Conservation (phyloP, 2,113 vertebrate species). For the Raja brachyura region DNA sequence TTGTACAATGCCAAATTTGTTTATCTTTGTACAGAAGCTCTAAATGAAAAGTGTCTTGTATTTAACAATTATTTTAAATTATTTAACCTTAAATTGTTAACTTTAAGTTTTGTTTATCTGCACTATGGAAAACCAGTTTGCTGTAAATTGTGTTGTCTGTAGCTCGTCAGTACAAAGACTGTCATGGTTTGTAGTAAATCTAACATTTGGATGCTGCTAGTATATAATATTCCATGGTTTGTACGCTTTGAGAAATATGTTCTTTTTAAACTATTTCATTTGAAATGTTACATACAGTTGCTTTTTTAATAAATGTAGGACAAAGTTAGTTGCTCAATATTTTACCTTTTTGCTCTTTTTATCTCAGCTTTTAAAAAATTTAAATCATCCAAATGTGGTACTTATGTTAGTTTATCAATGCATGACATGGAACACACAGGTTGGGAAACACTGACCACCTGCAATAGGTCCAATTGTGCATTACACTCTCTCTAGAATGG, state of each 20-base stretch:
- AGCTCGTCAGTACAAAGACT: slow-evolving; percentile 58
- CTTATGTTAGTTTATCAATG: neutral
- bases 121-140: slow-evolving; percentile 66
- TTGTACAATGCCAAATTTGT: slow-evolving; percentile 79
- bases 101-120: slow-evolving; percentile 75
- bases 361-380: neutral
- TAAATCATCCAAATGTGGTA: neutral
- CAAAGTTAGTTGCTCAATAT: slow-evolving; percentile 44
- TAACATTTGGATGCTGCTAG: slow-evolving; percentile 92
- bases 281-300: slow-evolving; percentile 73
- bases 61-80: slow-evolving; percentile 96
- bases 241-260: slow-evolving; percentile 76
- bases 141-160: slow-evolving; percentile 68
- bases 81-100: slow-evolving; percentile 90
- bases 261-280: slow-evolving; percentile 78
- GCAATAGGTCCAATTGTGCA: too few species aligned
- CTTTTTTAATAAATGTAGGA: slow-evolving; percentile 82
- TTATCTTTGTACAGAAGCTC: slow-evolving; percentile 85
- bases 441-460: too few species aligned
- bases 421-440: neutral
- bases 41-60: slow-evolving; percentile 87
- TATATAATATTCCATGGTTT: slow-evolving; percentile 72
- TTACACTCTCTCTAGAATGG: too few species aligned
- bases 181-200: slow-evolving; percentile 67
- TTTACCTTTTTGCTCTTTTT: neutral